Base-by-base conservation (phyloP, 2,888 invertebrate genomes). In the Aphodius sticticus region DNA sequence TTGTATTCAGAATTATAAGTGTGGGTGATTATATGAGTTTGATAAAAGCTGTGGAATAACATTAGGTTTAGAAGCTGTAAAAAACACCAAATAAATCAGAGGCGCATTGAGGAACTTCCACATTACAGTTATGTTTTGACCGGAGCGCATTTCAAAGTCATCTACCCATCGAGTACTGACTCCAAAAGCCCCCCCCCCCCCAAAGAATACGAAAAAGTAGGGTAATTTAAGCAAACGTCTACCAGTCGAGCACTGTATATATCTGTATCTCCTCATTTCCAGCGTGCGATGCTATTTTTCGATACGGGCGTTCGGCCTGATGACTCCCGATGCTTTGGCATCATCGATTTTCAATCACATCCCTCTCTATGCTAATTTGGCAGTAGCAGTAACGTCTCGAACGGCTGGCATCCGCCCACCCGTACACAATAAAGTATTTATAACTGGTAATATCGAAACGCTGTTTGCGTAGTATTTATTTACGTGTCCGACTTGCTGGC, bases 401-500 rank as follows among this genome's bases (percentile, higher is more conserved):
- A 26, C 16, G n/a, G 26, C 16, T 16, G 5, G 12, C 16, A 16
- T 26, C 71, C 35, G 26, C 16, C 71, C 71, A 71, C 12, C 71
- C 26, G 35, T 71, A 12, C 12, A 9, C 35, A 9, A 74, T 74
- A 74, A 74, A 74, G 14, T 74, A 74, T 74, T 74, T 74, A 74
- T 36, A 74, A 74, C n/a, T 5, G 74, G 74, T 74, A 74, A 74
- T 74, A 74, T 36, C 16, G 74, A 74, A 74, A 74, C 26, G 74
- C 37, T 74, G 74, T 74, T 26, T 7, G 74, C n/a, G 26, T n/a
- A 36, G 35, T 74, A 74, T 26, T 36, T 26, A 74, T 74, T 9
- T 74, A 74, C 35, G 14, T 14, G 26, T 37, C 16, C 9, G 70
- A 70, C 70, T 70, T 70, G 26, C 6, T 2, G 14, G 26, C 26